Evolutionary conservation across 2,797 vertebrate genomes (phyloP), one percentile per base, ranked within the genome.

Genomic region (Sebastes matsubarae): DNA sequence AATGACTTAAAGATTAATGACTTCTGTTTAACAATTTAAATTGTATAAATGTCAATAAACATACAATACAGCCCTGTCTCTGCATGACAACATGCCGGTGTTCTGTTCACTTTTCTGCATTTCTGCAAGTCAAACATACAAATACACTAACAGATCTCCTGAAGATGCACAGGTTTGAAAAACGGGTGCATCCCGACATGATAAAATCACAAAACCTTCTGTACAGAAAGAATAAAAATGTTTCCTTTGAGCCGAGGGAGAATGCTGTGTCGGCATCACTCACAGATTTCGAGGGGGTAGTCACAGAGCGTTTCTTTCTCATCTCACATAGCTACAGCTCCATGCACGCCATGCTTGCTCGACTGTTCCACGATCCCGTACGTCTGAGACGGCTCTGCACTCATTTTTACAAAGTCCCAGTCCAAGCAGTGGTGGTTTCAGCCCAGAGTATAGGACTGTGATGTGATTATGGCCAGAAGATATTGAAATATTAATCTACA

Each of bases 401-500:
- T 75, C 64, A 55, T 83, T 82, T 82, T 76, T 73, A 75, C 70
- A 79, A 79, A 87, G 67, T 75, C 63, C 50, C 68, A 11, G 58
- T 72, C 69, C 27, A 30, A 54, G 68, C 72, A 32, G 30, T 25
- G 8, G 13, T 16, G 58, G 59, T 55, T 75, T 72, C 54, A 82
- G 71, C 4, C 18, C 68, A 52, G 66, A 65, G 68, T 85, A 76
- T 63, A 68, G 60, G 52, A n/a, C 73, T 70, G 71, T 27, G 67
- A 81, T 69, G 55, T 78, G 79, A 88, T 85, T 83, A 81, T 59
- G 74, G 64, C 67, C 64, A 73, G 77, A 79, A 79, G 55, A 84
- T 77, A 69, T 76, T 92, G 14, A 90, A 93, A 90, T 92, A 92
- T 93, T 79, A 38, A 93, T 87, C 71, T 50, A 52, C 58, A 78